A percentile compares a stretch with the other conserved stretches of the same genome.
Conservation (phyloP, 2,113 vertebrate species). For the Scytalopus superciliaris region DNA sequence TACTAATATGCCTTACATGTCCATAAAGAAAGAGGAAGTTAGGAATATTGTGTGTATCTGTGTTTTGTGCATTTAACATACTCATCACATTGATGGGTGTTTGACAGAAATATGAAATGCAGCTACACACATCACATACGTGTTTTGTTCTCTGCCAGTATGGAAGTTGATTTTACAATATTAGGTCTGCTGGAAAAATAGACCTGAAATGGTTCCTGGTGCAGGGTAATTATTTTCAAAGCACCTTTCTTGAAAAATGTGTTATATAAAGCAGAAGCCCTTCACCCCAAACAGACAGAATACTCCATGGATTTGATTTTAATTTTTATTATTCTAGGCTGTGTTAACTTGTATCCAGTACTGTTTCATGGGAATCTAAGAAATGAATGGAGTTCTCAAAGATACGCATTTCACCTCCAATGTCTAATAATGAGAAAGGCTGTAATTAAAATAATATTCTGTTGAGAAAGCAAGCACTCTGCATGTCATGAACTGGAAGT, state of each 20-base stretch:
- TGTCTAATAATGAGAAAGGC: not conserved
- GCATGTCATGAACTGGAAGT: slow-evolving; percentile 9
- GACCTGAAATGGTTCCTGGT: not conserved
- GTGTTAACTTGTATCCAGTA: not conserved
- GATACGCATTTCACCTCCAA: not conserved
- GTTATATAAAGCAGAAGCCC: not conserved
- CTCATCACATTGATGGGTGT: not conserved
- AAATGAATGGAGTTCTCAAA: not conserved
- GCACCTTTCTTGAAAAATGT: not conserved
- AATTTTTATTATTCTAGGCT: not conserved
- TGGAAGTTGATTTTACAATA: not conserved
- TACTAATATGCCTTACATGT: not conserved
- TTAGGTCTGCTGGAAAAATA: slow-evolving; percentile 3
- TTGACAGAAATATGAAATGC: not conserved
- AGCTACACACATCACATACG: not conserved
- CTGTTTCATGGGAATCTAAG: not conserved
- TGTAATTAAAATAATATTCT: not conserved
- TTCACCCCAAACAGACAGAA: not conserved
- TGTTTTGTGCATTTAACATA: not conserved
- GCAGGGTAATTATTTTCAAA: not conserved
- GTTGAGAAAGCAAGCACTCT: not conserved
- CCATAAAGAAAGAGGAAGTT: not conserved
- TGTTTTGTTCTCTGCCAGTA: not conserved
- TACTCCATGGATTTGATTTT: not conserved
- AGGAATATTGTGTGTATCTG: not conserved